Base-by-base conservation (phyloP, 2,888 invertebrate species). In the Acronicta aceris region DNA sequence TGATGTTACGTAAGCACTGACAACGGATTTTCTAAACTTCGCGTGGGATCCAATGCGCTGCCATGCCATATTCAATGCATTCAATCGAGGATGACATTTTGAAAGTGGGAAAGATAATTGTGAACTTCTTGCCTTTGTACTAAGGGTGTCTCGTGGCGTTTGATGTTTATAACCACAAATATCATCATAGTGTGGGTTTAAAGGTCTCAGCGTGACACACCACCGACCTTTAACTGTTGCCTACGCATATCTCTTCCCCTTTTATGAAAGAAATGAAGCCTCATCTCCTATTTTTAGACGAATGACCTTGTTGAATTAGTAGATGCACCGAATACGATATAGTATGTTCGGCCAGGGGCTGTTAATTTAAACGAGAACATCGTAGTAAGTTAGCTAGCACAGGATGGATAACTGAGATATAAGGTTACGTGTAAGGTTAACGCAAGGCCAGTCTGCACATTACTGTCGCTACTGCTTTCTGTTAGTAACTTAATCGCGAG, bases 351-450 rank as follows among this genome's bases (percentile, higher is more conserved):
- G 27, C 15, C 41, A 55, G 45, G 10, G 48, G 48, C 27, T 53
- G 47, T 47, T 66, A 43, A 69, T 67, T 38, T 40, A 50, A 42
- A 59, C n/a, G 25, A 53, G 33, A 30, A 25, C 15, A 12, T 54
- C 13, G 16, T 36, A 38, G 21, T 41, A 17, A 33, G 49, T 42
- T 49, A 71, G 16, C 55, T 69, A 67, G 57, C 45, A 59, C 48
- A 43, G 42, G 25, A 54, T 47, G 54, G 57, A 67, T 74, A 72
- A 69, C 70, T 79, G 51, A 58, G 58, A 59, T 61, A 56, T 72
- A 71, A 83, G 76, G 80, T 68, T 71, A 65, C 54, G 42, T 58
- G 65, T 75, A 53, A 80, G 73, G 73, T 67, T 63, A 63, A 13
- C 16, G 47, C 79, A 77, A 82, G 81, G 82, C 63, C 74, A 55